phyloP scores from a whole-genome alignment of 2,888 invertebrate genomes.

The Pollenia angustigena region DNA sequence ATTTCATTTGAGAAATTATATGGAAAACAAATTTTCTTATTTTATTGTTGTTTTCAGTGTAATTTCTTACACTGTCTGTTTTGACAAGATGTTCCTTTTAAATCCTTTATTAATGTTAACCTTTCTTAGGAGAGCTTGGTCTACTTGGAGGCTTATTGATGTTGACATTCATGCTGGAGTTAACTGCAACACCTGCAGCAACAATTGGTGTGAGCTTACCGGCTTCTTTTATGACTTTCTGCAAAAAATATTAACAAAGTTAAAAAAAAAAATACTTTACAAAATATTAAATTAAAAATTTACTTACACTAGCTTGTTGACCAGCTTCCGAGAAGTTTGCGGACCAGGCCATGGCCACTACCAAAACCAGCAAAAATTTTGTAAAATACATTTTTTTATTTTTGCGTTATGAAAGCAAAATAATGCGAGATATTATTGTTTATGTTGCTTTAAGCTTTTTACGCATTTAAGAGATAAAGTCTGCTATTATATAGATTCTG shows the following conservation, averaged over 20 bases:
- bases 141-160: constrained; percentile 1
- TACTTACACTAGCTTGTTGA: not conserved
- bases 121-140: not conserved
- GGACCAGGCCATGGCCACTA: not conserved
- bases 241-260: not conserved
- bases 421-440: not conserved
- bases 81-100: too few species aligned
- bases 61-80: too few species aligned
- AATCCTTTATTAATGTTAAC: too few species aligned
- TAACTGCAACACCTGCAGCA: not conserved
- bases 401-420: not conserved
- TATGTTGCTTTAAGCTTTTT: too few species aligned
- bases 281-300: not conserved
- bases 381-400: constrained; percentile 38
- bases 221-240: constrained; percentile 18
- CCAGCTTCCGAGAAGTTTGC: not conserved
- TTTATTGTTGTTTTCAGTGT: too few species aligned
- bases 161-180: constrained; percentile 25
- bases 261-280: not conserved
- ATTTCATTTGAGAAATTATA: too few species aligned
- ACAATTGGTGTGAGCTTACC: not conserved
- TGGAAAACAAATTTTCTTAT: too few species aligned
- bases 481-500: too few species aligned
- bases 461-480: too few species aligned
- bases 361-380: constrained; percentile 6